These are phyloP conservation scores for Drosophila arizonae DNA, from an alignment of 1,140 invertebrate species.

Conservation along the genomic window DNA sequence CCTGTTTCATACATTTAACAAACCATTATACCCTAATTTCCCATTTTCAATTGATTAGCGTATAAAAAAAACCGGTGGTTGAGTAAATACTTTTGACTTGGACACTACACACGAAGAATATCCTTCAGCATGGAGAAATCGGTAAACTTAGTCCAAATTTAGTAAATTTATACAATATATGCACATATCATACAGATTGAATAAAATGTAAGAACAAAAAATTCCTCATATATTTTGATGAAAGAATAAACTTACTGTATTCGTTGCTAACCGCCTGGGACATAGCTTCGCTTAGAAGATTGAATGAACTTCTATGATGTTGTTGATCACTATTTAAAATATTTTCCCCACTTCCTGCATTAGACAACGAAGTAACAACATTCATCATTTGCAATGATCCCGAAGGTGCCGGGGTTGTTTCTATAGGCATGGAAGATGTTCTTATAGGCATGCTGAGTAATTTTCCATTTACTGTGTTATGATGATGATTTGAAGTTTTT, in stretches of 20 bases:
- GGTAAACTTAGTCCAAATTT: too few species aligned
- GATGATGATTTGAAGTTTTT: conserved; percentile 1
- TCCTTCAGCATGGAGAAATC: too few species aligned
- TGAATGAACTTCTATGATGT: conserved; percentile 72
- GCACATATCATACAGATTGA: too few species aligned
- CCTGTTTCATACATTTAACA: too few species aligned
- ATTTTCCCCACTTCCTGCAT: conserved; percentile 8
- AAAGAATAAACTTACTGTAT: conserved; percentile 72
- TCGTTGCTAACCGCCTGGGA: conserved; percentile 83
- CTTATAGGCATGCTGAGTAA: not conserved
- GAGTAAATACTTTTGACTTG: too few species aligned
- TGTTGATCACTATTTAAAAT: conserved; percentile 9
- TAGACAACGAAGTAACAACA: not conserved
- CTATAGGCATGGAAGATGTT: not conserved
- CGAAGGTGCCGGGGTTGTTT: not conserved
- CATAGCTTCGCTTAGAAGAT: conserved; percentile 82
- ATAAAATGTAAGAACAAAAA: too few species aligned
- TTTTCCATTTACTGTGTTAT: conserved; percentile 6
- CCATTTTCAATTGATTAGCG: too few species aligned
- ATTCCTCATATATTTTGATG: not conserved
- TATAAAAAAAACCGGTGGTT: too few species aligned
- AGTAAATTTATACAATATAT: too few species aligned
- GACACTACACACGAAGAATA: too few species aligned
- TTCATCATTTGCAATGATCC: not conserved
- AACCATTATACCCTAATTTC: too few species aligned